Base-by-base conservation (phyloP, 2,113 vertebrate genomes). In the Pangasianodon gigas region DNA sequence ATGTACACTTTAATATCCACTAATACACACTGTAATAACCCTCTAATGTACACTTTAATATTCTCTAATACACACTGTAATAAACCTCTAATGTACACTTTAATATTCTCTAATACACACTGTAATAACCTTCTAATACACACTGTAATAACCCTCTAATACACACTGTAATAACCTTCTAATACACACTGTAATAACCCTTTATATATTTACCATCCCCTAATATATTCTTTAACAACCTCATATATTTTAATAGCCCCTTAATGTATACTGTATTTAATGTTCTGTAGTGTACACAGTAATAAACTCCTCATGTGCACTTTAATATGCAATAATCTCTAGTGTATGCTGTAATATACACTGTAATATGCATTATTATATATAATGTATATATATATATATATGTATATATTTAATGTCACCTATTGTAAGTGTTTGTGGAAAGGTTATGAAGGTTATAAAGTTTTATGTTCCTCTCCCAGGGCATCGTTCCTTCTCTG, bases 401-500 rank as follows among this genome's bases (percentile, higher is more conserved):
- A 1, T 37, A 37, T 37, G 37, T 37, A 37, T 37, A 74, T 18
- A 67, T 32, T n/a, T 29, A n/a, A 14, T 32, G 67, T 69, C 9
- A 0, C 9, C 5, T 67, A 10, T 29, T n/a, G n/a, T 67, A 67
- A 4, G 26, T 67, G 29, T n/a, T 69, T 32, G n/a, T 69, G 32
- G 5, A 41, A 44, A 74, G 69, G 69, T 74, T 41, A 6, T 71
- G 6, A 32, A 71, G 67, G 14, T 81, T 6, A 29, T 82, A 51
- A 83, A 37, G 52, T 29, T 74, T 46, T 65, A 32, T 41, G 58
- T 88, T 32, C 8, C 0, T 29, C 41, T 37, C 1, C 41, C 92
- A 98, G 98, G 97, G 98, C 6, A 93, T 98, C 91, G 90, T 87
- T 69, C 95, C 96, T 1, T 24, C 94, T 19, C 92, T 97, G 29